These are phyloP conservation scores for Atrina japonica DNA, from an alignment of 2,888 invertebrate species.

Conservation along the genomic window DNA sequence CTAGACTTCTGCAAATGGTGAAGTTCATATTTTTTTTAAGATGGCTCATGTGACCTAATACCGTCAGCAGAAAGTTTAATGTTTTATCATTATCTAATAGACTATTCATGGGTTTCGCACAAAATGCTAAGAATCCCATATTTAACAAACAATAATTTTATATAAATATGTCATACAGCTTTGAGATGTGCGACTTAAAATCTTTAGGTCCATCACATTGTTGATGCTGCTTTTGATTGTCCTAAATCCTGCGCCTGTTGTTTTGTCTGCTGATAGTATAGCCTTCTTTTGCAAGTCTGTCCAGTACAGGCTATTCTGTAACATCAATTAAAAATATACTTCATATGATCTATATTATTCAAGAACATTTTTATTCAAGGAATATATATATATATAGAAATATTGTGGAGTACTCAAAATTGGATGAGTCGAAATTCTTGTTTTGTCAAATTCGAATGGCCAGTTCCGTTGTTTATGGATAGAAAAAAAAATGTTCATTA, in stretches of 20 bases:
- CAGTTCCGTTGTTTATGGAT: no score
- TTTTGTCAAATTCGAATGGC: no score
- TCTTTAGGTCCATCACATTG: constrained; percentile 91
- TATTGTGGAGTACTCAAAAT: no score
- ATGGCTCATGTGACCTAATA: no score
- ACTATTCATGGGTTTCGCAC: no score
- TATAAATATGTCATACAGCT: constrained; percentile 50
- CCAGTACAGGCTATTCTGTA: constrained; percentile 90
- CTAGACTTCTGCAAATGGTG: no score
- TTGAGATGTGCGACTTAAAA: constrained; percentile 74
- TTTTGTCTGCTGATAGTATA: constrained; percentile 85
- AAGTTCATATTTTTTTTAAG: no score
- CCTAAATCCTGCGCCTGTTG: constrained; percentile 85
- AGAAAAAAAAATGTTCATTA: no score
- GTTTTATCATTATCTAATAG: no score
- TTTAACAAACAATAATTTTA: background rate
- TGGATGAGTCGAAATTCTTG: no score
- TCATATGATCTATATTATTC: background rate
- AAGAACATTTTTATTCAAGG: background rate
- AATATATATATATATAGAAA: background rate
- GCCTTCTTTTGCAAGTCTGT: constrained; percentile 87
- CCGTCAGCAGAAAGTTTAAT: no score
- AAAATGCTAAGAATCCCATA: no score
- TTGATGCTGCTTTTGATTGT: constrained; percentile 85
- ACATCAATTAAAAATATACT: background rate